Conservation (phyloP, 1,140 invertebrate genomes). For the Lithobius niger region DNA sequence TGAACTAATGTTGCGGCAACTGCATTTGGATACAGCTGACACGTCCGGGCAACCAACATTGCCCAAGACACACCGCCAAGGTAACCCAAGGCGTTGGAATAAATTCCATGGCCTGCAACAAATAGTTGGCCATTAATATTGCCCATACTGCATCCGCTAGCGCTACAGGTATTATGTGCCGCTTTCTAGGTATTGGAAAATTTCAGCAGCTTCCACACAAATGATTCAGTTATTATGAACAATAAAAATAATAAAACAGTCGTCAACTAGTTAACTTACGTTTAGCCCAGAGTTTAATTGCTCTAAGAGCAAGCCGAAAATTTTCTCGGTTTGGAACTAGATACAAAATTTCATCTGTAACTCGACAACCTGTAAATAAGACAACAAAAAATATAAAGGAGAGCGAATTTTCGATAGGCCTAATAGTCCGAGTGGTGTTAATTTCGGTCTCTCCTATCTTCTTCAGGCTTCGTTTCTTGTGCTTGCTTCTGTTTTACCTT, state of each 20-base stretch:
- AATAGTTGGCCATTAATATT: constrained; percentile 2
- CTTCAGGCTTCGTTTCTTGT: no score
- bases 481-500: no score
- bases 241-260: not conserved
- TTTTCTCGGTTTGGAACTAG: constrained; percentile 90
- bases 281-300: constrained; percentile 99
- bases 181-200: not conserved
- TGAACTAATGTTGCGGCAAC: constrained; percentile 84
- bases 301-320: constrained; percentile 80
- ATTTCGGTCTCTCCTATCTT: no score
- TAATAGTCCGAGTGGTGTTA: no score
- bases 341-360: constrained; percentile 94
- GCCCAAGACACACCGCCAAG: constrained; percentile 99
- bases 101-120: constrained; percentile 78
- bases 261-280: constrained; percentile 45
- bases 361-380: constrained; percentile 55
- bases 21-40: constrained; percentile 97
- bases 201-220: not conserved
- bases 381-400: constrained; percentile 9
- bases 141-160: not conserved
- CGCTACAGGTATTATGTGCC: not conserved
- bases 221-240: not conserved
- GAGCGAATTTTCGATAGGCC: no score
- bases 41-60: constrained; percentile 94
- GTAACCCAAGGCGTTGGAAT: constrained; percentile 95